Base-by-base conservation (phyloP, 2,113 vertebrate species). In the Stictonetta naevosa region DNA sequence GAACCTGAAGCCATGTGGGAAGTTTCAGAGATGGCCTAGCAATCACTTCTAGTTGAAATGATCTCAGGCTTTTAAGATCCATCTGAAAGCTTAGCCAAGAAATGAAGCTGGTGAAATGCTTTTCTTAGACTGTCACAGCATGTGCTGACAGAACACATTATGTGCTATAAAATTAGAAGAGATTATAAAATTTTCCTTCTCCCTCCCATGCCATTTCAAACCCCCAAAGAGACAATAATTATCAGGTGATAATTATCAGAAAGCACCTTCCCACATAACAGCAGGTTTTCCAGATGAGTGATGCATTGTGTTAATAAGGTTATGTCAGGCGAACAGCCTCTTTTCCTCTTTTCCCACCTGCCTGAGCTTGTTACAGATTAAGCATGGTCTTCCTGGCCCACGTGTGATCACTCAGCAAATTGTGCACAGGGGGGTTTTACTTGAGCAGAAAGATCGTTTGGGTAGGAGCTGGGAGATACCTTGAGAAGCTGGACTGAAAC, bases 51-150 rank as follows among this genome's bases (percentile, higher is more conserved):
- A 38, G 29, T 67, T 8, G 20, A 63, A 93, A 75, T 31, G 53
- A 72, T 48, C 93, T 90, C 83, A 56, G 26, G 26, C 46, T 74
- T 59, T 77, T 29, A 28, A 62, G 60, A 75, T 79, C 22, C 56
- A 33, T 78, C 40, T 23, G 33, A 60, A 58, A 94, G 16, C 48
- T 83, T 81, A 84, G 86, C 90, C 92, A 83, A 95, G 80, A 92
- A 94, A 72, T 71, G 46, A 86, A 93, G 83, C 86, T 88, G 83
- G 52, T 90, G 56, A 88, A 92, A 42, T 77, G 88, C 93, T 94
- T 96, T 96, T 94, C 92, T 96, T 93, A 93, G 95, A 10, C 52
- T 86, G 85, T 86, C 93, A 96, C 68, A 88, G 86, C 90, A n/a
- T 94, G 92, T 78, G 88, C 90, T 96, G 92, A 95, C 92, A 97